phyloP scores from a whole-genome alignment of 2,113 vertebrate species.

The Hucho hucho region DNA sequence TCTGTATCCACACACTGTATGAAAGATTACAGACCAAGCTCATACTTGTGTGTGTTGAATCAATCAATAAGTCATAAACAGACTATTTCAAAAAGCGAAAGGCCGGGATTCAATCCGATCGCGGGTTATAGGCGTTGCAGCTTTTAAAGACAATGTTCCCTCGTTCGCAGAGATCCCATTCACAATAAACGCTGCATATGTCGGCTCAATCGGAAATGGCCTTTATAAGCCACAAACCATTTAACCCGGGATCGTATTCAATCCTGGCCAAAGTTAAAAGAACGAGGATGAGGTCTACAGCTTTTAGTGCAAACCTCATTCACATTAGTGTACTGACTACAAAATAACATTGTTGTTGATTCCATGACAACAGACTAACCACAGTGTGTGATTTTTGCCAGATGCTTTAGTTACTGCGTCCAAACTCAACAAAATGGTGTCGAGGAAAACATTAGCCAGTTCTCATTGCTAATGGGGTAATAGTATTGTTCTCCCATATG shows the following conservation, averaged over 20 bases:
- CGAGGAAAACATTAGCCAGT: constrained; percentile 53
- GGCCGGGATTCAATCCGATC: too few species aligned
- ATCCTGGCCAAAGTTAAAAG: too few species aligned
- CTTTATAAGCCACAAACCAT: too few species aligned
- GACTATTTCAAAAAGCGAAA: background rate
- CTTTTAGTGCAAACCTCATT: constrained; percentile 67
- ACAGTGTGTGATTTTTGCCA: constrained; percentile 60
- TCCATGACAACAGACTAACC: constrained; percentile 63
- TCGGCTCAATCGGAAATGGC: too few species aligned
- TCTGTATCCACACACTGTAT: background rate
- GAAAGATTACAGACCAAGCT: background rate
- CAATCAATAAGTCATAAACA: background rate
- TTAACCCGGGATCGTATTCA: too few species aligned
- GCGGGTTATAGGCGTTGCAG: too few species aligned
- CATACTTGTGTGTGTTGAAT: background rate
- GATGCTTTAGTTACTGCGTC: constrained; percentile 47
- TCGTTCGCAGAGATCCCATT: too few species aligned
- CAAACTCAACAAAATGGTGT: constrained; percentile 40
- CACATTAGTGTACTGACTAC: constrained; percentile 65
- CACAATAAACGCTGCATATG: too few species aligned
- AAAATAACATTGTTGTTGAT: constrained; percentile 65
- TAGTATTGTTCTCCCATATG: constrained; percentile 38
- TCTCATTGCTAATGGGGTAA: constrained; percentile 47
- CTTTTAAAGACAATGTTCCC: too few species aligned
- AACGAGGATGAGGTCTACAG: constrained; percentile 34